Percentiles rank a stretch among this genome's conserved stretches.
These are phyloP conservation scores for Melanostoma scalare DNA, from an alignment of 2,888 invertebrate genomes.

Conservation along the genomic window DNA sequence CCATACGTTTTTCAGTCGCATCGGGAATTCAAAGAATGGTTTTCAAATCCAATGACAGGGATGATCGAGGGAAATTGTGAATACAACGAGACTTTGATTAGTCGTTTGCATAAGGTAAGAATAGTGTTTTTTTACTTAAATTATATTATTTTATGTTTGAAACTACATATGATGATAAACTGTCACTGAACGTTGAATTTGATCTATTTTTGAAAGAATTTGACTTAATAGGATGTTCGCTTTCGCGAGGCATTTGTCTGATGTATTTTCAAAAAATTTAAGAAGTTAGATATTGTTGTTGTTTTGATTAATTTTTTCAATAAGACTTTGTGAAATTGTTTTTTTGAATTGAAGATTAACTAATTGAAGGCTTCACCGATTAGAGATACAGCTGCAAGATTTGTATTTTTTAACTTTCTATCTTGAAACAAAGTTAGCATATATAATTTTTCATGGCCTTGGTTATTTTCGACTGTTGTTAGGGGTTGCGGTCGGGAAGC, in stretches of 20 bases:
- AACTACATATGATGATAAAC: constrained; percentile 64
- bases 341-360: too few relatives aligned
- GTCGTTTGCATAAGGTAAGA: constrained; percentile 94
- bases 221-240: constrained; percentile 65
- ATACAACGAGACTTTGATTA: constrained; percentile 94
- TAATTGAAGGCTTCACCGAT: too few relatives aligned
- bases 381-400: too few relatives aligned
- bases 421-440: too few relatives aligned
- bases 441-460: too few relatives aligned
- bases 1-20: constrained; percentile 98
- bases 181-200: constrained; percentile 65
- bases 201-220: constrained; percentile 67
- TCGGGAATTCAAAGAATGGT: constrained; percentile 98
- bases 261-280: constrained; percentile 23
- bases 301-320: too few relatives aligned
- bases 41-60: constrained; percentile 97
- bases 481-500: too few relatives aligned
- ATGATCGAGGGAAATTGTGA: constrained; percentile 97
- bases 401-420: too few relatives aligned
- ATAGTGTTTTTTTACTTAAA: background rate
- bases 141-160: background rate
- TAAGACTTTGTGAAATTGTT: too few relatives aligned
- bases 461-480: too few relatives aligned
- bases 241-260: constrained; percentile 73
- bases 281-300: background rate